Evolutionary conservation across 2,888 invertebrate species (phyloP).

Genomic region (Noctua janthe): DNA sequence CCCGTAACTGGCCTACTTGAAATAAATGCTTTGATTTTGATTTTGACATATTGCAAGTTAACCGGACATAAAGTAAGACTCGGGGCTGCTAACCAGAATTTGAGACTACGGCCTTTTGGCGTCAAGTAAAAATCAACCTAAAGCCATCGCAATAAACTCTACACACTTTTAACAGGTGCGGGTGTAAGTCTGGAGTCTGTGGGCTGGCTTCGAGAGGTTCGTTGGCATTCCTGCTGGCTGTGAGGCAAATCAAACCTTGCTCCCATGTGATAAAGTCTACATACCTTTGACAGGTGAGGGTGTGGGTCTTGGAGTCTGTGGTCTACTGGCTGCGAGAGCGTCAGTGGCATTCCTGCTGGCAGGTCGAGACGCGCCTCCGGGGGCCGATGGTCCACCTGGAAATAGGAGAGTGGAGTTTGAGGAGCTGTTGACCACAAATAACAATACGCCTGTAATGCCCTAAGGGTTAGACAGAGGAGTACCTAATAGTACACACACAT

Average conservation of each 20-base stretch:
- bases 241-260: neutral
- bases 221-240: conserved; percentile 58
- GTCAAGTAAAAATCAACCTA: neutral
- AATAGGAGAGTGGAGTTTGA: neutral
- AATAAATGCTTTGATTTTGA: no score
- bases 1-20: no score
- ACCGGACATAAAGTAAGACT: neutral
- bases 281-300: conserved; percentile 88
- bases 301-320: conserved; percentile 80
- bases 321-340: conserved; percentile 70
- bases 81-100: neutral
- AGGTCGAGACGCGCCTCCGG: conserved; percentile 71
- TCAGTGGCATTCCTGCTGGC: conserved; percentile 76
- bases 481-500: neutral
- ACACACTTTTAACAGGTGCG: conserved; percentile 87
- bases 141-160: neutral
- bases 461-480: neutral
- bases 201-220: conserved; percentile 67
- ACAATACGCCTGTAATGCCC: neutral
- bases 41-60: no score
- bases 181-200: conserved; percentile 62
- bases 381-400: conserved; percentile 18
- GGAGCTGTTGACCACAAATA: neutral
- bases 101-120: neutral
- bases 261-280: neutral